phyloP scores from a whole-genome alignment of 2,113 vertebrate species.

The Spizaetus ornatus region DNA sequence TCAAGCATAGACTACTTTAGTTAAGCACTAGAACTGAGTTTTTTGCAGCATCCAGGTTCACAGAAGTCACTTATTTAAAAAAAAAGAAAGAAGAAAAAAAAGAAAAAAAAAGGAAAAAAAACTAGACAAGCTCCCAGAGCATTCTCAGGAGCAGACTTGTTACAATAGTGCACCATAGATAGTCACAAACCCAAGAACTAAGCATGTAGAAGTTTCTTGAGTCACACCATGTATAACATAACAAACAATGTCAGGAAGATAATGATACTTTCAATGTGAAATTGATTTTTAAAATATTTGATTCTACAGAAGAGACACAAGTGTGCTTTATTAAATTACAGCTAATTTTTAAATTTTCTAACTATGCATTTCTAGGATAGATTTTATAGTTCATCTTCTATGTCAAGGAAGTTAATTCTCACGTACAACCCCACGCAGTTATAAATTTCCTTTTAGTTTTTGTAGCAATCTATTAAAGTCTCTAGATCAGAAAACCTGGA shows the following conservation, averaged over 20 bases:
- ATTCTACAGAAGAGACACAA: neutral
- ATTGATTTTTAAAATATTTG: neutral
- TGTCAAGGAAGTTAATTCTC: neutral
- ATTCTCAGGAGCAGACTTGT: neutral
- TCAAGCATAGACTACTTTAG: neutral
- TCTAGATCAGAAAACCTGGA: neutral
- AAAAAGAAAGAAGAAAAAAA: neutral
- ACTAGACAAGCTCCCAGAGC: neutral
- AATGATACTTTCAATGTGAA: neutral
- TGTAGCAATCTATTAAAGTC: neutral
- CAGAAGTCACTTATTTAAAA: neutral
- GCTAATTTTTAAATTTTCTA: neutral
- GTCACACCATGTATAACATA: neutral
- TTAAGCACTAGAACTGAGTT: neutral
- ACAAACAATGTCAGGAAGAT: neutral
- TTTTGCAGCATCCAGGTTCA: neutral
- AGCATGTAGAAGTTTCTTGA: neutral
- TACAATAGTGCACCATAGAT: neutral
- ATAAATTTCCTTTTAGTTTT: neutral
- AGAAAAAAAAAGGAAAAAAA: neutral
- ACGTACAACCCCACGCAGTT: neutral
- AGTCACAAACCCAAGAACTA: neutral
- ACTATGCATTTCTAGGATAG: neutral
- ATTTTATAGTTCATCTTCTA: neutral
- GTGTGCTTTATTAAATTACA: neutral